These are phyloP conservation scores for Argyrosomus regius DNA, from an alignment of 2,797 vertebrate genomes.

Conservation along the genomic window DNA sequence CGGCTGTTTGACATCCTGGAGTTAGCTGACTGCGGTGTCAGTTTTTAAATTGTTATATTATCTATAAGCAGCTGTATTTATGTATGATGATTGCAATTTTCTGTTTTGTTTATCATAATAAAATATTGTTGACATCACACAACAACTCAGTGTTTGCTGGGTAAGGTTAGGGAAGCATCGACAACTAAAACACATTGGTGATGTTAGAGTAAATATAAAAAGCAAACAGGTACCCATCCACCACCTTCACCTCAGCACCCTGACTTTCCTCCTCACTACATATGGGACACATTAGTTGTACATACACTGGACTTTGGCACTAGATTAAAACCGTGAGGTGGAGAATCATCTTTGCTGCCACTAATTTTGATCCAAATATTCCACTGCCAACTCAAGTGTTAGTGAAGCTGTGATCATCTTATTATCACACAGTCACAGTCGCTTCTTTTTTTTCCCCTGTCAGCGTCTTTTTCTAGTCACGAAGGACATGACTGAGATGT, in stretches of 20 bases:
- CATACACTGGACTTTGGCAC: background rate
- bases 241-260: background rate
- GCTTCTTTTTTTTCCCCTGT: background rate
- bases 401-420: background rate
- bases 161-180: background rate
- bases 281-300: background rate
- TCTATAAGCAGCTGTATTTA: too few relatives aligned
- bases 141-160: background rate
- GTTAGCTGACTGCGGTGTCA: background rate
- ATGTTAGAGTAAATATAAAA: too few relatives aligned
- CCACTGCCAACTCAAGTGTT: background rate
- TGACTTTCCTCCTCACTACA: background rate
- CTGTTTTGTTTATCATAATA: too few relatives aligned
- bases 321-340: background rate
- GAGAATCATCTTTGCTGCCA: background rate
- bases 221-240: too few relatives aligned
- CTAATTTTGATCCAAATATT: background rate
- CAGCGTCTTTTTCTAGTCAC: background rate
- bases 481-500: slow-evolving; percentile 1
- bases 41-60: too few relatives aligned
- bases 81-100: too few relatives aligned
- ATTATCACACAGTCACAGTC: background rate
- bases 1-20: background rate
- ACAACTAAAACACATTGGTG: background rate
- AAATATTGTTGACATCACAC: too few relatives aligned